Conservation (phyloP, 2,888 invertebrate species). For the Mythimna loreyi region DNA sequence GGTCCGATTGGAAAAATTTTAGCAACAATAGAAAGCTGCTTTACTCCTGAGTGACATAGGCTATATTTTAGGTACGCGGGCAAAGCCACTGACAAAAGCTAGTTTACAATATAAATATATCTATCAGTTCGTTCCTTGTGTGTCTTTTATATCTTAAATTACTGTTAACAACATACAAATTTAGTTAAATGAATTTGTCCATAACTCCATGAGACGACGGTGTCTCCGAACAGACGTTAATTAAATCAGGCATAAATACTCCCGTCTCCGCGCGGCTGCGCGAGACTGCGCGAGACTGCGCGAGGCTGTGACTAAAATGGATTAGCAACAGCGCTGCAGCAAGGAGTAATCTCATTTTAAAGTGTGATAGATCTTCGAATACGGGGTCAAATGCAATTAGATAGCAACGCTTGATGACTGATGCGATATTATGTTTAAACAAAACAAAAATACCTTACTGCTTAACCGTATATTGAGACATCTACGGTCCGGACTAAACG, state of each 20-base stretch:
- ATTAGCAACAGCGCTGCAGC: slow-evolving; percentile 20
- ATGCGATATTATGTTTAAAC: no score
- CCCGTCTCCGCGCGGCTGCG: slow-evolving; percentile 1
- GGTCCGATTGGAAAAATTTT: no score
- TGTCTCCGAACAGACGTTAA: slow-evolving; percentile 26
- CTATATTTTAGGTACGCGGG: no score
- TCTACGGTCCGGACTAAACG: no score
- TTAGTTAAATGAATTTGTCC: slow-evolving; percentile 28
- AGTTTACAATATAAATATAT: not conserved
- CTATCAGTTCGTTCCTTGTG: not conserved
- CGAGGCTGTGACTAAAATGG: slow-evolving; percentile 27
- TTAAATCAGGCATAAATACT: slow-evolving; percentile 41
- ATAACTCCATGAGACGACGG: slow-evolving; percentile 21
- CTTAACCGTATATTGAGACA: no score
- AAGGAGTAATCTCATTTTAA: slow-evolving; percentile 19
- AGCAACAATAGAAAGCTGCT: no score
- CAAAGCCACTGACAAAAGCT: no score
- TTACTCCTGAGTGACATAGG: no score
- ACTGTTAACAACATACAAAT: slow-evolving; percentile 14
- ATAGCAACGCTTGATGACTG: not conserved
- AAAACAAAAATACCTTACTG: no score
- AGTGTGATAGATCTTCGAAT: not conserved
- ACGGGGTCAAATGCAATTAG: not conserved
- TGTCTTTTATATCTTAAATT: not conserved
- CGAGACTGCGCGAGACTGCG: not conserved